Percentiles rank a stretch among this genome's conserved stretches.
phyloP scores from a whole-genome alignment of 2,888 invertebrate species.

The Brachypalpus laphriformis region DNA sequence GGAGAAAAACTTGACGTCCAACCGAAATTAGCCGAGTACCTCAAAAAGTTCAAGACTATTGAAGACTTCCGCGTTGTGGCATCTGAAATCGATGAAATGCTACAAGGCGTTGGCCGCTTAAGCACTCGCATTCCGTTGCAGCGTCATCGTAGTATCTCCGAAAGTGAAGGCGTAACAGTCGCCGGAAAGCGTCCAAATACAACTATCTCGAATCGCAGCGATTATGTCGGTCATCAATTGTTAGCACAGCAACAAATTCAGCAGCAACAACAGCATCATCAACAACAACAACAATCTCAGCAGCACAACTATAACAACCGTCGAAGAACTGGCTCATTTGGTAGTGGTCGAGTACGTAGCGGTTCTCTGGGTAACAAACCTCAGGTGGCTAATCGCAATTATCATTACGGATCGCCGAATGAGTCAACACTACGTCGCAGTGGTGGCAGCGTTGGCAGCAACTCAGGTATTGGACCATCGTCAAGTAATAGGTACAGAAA shows the following conservation, averaged over 20 bases:
- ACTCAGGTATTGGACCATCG: slow-evolving; percentile 78
- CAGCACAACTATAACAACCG: slow-evolving; percentile 78
- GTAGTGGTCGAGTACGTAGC: slow-evolving; percentile 81
- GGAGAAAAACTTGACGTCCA: slow-evolving; percentile 89
- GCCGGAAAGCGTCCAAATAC: slow-evolving; percentile 80
- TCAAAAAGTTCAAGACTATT: slow-evolving; percentile 92
- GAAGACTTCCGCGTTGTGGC: slow-evolving; percentile 93
- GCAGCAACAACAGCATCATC: slow-evolving; percentile 78
- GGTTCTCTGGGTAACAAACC: slow-evolving; percentile 82
- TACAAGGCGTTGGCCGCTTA: slow-evolving; percentile 84
- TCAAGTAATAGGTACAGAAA: slow-evolving; percentile 62
- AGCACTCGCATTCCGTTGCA: slow-evolving; percentile 83
- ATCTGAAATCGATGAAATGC: slow-evolving; percentile 86
- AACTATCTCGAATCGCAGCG: slow-evolving; percentile 82
- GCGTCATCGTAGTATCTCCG: slow-evolving; percentile 87
- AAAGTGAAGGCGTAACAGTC: slow-evolving; percentile 84
- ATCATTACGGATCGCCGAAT: slow-evolving; percentile 79
- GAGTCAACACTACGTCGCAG: slow-evolving; percentile 78
- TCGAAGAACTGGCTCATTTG: slow-evolving; percentile 82
- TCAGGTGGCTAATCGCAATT: slow-evolving; percentile 81
- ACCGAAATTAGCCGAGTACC: slow-evolving; percentile 87
- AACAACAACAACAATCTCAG: slow-evolving; percentile 77
- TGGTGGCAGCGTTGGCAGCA: slow-evolving; percentile 78
- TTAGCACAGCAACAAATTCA: slow-evolving; percentile 77
- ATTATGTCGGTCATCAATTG: slow-evolving; percentile 81